Base-by-base conservation (phyloP, 2,888 invertebrate species). In the Tachina lurida region DNA sequence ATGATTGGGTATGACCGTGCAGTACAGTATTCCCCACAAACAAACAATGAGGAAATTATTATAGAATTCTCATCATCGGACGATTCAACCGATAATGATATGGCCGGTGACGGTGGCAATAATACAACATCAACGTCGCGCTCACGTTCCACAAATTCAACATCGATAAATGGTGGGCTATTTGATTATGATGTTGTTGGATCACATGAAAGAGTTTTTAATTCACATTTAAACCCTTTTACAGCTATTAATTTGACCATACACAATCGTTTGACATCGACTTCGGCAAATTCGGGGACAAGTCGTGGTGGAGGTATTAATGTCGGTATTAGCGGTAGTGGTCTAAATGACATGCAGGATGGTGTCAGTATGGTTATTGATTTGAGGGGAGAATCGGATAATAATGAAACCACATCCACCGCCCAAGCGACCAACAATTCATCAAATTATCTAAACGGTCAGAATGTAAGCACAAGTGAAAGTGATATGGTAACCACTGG, bases 1-100 rank as follows among this genome's bases (percentile, higher is more conserved):
- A 95, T 98, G 95, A 94, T 95, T 75, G 97, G 96, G n/a, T 97
- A 96, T 90, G 97, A 97, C 91, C 94, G 95, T 31, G 94, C 95
- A 88, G 95, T 96, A 31, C 94, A 95, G 87, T 96, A 96, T 91
- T 94, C 94, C 0, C 94, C 94, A 88, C 90, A 89, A 17, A 88
- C 88, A 12, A 89, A 90, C 22, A 91, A 91, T 52, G 91, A 92
- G 43, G 92, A 91, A 79, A 89, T 91, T 19, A 89, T 92, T 49
- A 91, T 92, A n/a, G 91, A 91, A 74, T 89, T 91, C 79, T 87
- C 89, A 41, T 89, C 90, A 56, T 89, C 90, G 56, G 89, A 90
- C 1, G 88, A 89, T 56, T 90, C 91, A 12, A 90, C 91, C 7
- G 90, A 90, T 45, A 88, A 89, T 19, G 89, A 89, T 77, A 81